These are phyloP conservation scores for Neolamprologus toae DNA, from an alignment of 2,113 vertebrate genomes.

Conservation along the genomic window DNA sequence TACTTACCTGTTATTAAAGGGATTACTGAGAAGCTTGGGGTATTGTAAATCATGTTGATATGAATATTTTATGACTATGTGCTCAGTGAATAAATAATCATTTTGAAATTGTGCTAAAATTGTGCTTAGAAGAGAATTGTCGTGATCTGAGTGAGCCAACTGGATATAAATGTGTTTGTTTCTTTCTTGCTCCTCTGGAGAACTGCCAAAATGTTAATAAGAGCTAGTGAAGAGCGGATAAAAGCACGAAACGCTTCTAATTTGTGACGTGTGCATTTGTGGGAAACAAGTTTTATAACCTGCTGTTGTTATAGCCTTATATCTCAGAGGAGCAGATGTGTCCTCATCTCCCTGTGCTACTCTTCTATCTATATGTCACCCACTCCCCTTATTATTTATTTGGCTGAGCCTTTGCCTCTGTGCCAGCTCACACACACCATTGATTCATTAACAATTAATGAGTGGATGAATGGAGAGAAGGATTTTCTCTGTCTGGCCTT, in stretches of 20 bases:
- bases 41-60: not conserved
- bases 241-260: not conserved
- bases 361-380: not conserved
- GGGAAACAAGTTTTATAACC: not conserved
- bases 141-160: not conserved
- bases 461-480: not conserved
- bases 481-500: not conserved
- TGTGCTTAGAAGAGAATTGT: not conserved
- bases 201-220: constrained; percentile 1
- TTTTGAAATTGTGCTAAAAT: not conserved
- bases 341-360: not conserved
- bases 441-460: not conserved
- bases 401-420: not conserved
- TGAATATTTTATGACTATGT: not conserved
- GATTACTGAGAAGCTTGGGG: not conserved
- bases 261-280: not conserved
- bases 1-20: not conserved
- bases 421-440: not conserved
- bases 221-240: not conserved
- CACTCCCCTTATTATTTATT: not conserved
- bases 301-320: not conserved
- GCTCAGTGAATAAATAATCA: not conserved
- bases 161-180: constrained; percentile 1
- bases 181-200: not conserved
- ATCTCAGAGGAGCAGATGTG: constrained; percentile 3